Percentiles rank a stretch among this genome's conserved stretches.
These are phyloP conservation scores for Haemorhous mexicanus DNA, from an alignment of 2,113 vertebrate species.

Conservation along the genomic window DNA sequence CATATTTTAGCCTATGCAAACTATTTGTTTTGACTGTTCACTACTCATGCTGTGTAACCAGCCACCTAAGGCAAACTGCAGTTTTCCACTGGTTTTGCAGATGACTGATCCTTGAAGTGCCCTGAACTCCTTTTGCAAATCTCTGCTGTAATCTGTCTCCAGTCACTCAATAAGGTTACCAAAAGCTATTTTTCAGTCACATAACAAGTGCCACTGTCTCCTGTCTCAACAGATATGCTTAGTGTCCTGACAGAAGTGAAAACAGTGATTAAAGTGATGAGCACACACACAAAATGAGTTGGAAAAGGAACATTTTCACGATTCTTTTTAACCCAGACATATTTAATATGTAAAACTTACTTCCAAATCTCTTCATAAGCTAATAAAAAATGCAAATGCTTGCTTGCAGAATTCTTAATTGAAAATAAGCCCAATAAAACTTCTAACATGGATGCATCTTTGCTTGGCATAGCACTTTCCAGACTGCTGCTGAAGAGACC, in stretches of 20 bases:
- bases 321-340: neutral
- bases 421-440: neutral
- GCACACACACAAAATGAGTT: neutral
- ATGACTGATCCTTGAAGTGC: slow-evolving; percentile 36
- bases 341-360: neutral
- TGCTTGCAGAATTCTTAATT: neutral
- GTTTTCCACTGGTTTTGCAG: slow-evolving; percentile 24
- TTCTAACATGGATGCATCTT: neutral
- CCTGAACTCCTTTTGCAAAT: neutral
- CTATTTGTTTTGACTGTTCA: slow-evolving; percentile 51
- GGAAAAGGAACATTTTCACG: neutral
- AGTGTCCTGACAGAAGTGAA: neutral
- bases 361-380: neutral
- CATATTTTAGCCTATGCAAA: slow-evolving; percentile 21
- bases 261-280: neutral
- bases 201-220: neutral
- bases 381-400: neutral
- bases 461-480: neutral
- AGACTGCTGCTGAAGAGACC: neutral
- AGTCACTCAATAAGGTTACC: slow-evolving; percentile 6
- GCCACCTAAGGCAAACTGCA: slow-evolving; percentile 43
- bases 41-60: neutral
- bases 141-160: slow-evolving; percentile 1
- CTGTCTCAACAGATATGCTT: neutral
- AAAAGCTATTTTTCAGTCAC: slow-evolving; percentile 4